Percentiles rank a stretch among this genome's conserved stretches.
Evolutionary conservation across 2,113 vertebrate species (phyloP).

Genomic region (Scolopax mira): DNA sequence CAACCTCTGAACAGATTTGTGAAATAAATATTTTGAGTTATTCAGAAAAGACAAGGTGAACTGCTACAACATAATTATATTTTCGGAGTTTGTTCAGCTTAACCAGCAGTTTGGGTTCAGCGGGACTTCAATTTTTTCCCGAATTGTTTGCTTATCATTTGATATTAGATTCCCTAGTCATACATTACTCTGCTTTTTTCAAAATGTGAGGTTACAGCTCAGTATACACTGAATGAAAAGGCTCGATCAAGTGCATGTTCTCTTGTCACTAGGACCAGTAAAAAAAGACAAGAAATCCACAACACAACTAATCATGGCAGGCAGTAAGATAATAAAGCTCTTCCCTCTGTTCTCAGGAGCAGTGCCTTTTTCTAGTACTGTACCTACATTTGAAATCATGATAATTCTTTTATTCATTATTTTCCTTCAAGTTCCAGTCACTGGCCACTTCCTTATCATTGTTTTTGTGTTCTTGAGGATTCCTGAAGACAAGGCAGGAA

Average conservation of each 20-base stretch:
- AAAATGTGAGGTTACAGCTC: not conserved
- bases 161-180: not conserved
- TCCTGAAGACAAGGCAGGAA: not conserved
- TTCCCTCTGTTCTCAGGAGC: not conserved
- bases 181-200: not conserved
- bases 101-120: slow-evolving; percentile 18
- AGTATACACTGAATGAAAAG: not conserved
- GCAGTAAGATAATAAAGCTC: not conserved
- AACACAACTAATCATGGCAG: not conserved
- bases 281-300: not conserved
- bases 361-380: not conserved
- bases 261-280: not conserved
- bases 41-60: not conserved
- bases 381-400: not conserved
- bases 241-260: not conserved
- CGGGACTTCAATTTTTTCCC: slow-evolving; percentile 20
- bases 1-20: not conserved
- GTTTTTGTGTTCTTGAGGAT: not conserved
- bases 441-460: not conserved
- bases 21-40: not conserved
- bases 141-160: slow-evolving; percentile 31
- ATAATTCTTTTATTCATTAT: not conserved
- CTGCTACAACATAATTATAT: slow-evolving; percentile 6
- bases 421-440: not conserved
- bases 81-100: slow-evolving; percentile 16